Evolutionary conservation across 2,113 vertebrate species (phyloP).

Genomic region (Pelusios castaneus): DNA sequence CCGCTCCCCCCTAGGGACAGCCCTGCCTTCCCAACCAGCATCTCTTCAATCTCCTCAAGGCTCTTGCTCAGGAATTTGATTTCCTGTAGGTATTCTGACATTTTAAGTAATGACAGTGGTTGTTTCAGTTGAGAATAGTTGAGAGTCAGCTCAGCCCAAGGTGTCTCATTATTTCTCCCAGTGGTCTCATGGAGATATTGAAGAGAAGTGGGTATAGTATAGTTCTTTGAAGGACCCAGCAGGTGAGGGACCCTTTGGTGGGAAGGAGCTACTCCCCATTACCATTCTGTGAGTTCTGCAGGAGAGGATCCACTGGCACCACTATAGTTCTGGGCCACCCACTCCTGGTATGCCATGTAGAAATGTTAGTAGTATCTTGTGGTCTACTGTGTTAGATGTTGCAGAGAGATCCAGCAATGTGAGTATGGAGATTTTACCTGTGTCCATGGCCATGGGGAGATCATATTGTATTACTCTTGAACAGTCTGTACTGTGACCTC

Average conservation of each 20-base stretch:
- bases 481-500: neutral
- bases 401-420: neutral
- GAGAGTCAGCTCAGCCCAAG: neutral
- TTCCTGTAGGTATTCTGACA: neutral
- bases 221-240: neutral
- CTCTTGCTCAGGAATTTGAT: neutral
- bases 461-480: neutral
- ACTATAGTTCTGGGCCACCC: neutral
- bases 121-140: neutral
- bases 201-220: neutral
- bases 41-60: neutral
- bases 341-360: neutral
- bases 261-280: neutral
- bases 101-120: neutral
- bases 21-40: neutral
- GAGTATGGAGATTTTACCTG: neutral
- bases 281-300: neutral
- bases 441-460: neutral
- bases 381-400: neutral
- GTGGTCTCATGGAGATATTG: neutral
- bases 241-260: neutral
- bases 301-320: neutral
- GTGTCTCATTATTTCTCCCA: neutral
- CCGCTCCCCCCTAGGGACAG: too few relatives aligned
- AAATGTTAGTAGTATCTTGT: neutral